Conservation (phyloP, 2,797 vertebrate genomes). For the Tarsius wallacei region DNA sequence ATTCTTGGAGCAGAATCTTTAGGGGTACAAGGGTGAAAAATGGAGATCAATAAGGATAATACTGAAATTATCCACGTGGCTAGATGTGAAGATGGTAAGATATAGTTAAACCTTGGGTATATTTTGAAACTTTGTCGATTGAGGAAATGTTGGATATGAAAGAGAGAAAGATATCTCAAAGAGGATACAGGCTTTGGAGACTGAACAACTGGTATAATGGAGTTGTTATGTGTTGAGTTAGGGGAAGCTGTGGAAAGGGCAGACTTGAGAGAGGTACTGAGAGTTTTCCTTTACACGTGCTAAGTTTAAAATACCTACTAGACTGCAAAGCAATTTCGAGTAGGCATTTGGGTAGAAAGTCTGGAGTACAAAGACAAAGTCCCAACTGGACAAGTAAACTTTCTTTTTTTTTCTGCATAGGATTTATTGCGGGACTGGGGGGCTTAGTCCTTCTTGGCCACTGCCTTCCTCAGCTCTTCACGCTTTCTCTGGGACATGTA, state of each 20-base stretch:
- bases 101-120: not conserved
- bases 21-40: not conserved
- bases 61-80: not conserved
- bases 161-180: not conserved
- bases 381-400: not conserved
- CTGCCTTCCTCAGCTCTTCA: too few species aligned
- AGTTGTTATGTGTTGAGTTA: not conserved
- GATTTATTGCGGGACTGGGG: too few species aligned
- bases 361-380: not conserved
- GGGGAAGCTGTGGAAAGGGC: not conserved
- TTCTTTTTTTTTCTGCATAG: too few species aligned
- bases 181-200: not conserved
- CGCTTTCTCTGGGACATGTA: too few species aligned
- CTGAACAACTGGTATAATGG: not conserved
- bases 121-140: constrained; percentile 20
- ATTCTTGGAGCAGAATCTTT: not conserved
- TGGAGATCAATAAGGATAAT: not conserved
- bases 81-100: not conserved
- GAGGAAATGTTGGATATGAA: not conserved
- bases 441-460: too few species aligned
- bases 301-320: not conserved
- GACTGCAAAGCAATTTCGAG: not conserved
- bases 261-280: not conserved
- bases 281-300: not conserved
- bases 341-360: not conserved